Percentiles rank a stretch among this genome's conserved stretches.
Evolutionary conservation across 2,113 vertebrate genomes (phyloP).

Genomic region (Octodon degus): DNA sequence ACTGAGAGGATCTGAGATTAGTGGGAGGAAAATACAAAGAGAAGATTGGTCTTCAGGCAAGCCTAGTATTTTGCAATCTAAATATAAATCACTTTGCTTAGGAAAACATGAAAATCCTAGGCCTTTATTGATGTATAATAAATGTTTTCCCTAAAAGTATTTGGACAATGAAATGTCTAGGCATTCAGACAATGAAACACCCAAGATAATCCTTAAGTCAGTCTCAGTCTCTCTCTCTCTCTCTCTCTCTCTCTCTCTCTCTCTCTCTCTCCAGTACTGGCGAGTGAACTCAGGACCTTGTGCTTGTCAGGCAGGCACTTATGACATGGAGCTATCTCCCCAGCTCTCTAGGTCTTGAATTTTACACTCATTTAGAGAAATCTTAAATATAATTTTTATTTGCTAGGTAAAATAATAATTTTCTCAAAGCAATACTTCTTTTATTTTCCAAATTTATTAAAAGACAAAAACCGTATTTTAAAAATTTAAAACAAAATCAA

Average conservation of each 20-base stretch:
- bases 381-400: constrained; percentile 36
- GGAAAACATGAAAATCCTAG: constrained; percentile 40
- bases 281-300: too few species aligned
- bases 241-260: too few species aligned
- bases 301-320: too few species aligned
- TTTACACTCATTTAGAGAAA: constrained; percentile 57
- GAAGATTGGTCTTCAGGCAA: constrained; percentile 54
- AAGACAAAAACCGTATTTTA: constrained; percentile 47
- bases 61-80: constrained; percentile 14
- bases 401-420: constrained; percentile 54
- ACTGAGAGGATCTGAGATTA: constrained; percentile 68
- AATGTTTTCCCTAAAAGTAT: constrained; percentile 60
- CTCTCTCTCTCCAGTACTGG: too few species aligned
- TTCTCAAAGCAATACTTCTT: constrained; percentile 35
- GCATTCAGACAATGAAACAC: constrained; percentile 18
- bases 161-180: constrained; percentile 37
- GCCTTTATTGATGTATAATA: constrained; percentile 5
- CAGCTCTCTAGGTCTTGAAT: not conserved
- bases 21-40: constrained; percentile 56
- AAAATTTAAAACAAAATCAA: constrained; percentile 47
- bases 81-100: constrained; percentile 48
- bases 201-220: constrained; percentile 30
- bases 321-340: too few species aligned
- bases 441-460: constrained; percentile 35
- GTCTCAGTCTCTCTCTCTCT: too few species aligned